Base-by-base conservation (phyloP, 2,888 invertebrate species). In the Orchesellides sinensis region DNA sequence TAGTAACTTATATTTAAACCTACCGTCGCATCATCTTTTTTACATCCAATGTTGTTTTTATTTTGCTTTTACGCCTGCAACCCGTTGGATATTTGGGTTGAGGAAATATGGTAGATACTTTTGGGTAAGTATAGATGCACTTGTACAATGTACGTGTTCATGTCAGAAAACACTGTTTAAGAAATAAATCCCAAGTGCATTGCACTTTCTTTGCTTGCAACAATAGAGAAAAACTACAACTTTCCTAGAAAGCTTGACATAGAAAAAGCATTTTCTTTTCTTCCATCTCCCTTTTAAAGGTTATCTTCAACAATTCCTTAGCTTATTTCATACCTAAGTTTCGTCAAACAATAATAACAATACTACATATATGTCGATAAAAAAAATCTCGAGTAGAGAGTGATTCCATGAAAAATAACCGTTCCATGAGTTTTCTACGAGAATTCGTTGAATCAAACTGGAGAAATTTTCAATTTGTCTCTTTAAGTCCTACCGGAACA, bases 401-500 rank as follows among this genome's bases (percentile, higher is more conserved):
- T 52, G 52, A 69, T 69, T 69, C 32, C 52, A 52, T 49, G 68
- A 69, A 66, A 63, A 69, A 52, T 52, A 69, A 69, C n/a, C n/a
- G n/a, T n/a, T n/a, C n/a, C n/a, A n/a, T n/a, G 68, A 69, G 49
- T 69, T 69, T 69, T 69, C 68, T 21, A 29, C 27, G 29, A 69
- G 68, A 69, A 69, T 69, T 69, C 52, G 27, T 69, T 27, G 68
- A 69, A 69, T 69, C 68, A 49, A 69, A 69, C 68, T 69, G 52
- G 29, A 69, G 52, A 69, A 69, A 69, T 69, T 69, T 69, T 69
- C 68, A 69, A 69, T 69, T 69, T 69, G 68, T 69, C 68, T 69
- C 68, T 52, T 17, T 69, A 69, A 69, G 52, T 69, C 68, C 68
- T 69, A n/a, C 49, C 52, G 68, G 52, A 69, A 21, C 40, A 69